A percentile compares a stretch with the other conserved stretches of the same genome.
phyloP scores from a whole-genome alignment of 2,888 invertebrate genomes.

The Eulithis testata region DNA sequence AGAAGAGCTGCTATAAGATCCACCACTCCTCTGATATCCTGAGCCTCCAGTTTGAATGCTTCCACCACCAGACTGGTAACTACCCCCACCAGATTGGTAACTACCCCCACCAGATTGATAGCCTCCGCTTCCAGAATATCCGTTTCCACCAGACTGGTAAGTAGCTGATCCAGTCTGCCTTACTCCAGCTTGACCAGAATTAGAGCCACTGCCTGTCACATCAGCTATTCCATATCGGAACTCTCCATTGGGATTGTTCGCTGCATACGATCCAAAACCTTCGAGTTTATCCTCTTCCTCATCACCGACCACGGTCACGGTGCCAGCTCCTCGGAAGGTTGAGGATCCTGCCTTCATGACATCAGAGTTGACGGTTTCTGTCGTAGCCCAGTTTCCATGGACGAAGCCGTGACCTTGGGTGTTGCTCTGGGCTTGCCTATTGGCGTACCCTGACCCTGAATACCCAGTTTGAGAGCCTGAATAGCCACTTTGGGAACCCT shows the following conservation, averaged over 20 bases:
- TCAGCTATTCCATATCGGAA: conserved; percentile 74
- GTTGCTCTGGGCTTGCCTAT: conserved; percentile 40
- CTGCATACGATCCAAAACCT: conserved; percentile 71
- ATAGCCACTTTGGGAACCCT: conserved; percentile 31
- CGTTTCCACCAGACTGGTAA: background rate
- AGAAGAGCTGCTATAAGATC: conserved; percentile 43
- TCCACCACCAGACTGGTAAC: conserved; percentile 28
- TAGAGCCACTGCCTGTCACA: conserved; percentile 56
- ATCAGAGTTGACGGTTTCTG: conserved; percentile 77
- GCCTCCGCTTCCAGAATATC: background rate
- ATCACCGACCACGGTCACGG: conserved; percentile 71
- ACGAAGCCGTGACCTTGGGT: conserved; percentile 62
- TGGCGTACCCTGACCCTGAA: conserved; percentile 24
- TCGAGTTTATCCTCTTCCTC: conserved; percentile 70
- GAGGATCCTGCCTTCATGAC: conserved; percentile 73
- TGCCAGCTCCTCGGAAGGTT: conserved; percentile 61
- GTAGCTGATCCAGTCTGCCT: conserved; percentile 18
- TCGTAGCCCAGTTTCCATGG: conserved; percentile 74
- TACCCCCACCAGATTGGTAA: conserved; percentile 34
- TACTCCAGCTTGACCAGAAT: conserved; percentile 37
- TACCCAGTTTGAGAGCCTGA: conserved; percentile 29
- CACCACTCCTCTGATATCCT: conserved; percentile 37
- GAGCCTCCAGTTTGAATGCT: conserved; percentile 38
- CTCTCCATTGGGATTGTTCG: conserved; percentile 70
- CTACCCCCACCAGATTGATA: conserved; percentile 24